These are phyloP conservation scores for Mormyrus proboscirostris DNA, from an alignment of 2,797 vertebrate species.

Conservation along the genomic window DNA sequence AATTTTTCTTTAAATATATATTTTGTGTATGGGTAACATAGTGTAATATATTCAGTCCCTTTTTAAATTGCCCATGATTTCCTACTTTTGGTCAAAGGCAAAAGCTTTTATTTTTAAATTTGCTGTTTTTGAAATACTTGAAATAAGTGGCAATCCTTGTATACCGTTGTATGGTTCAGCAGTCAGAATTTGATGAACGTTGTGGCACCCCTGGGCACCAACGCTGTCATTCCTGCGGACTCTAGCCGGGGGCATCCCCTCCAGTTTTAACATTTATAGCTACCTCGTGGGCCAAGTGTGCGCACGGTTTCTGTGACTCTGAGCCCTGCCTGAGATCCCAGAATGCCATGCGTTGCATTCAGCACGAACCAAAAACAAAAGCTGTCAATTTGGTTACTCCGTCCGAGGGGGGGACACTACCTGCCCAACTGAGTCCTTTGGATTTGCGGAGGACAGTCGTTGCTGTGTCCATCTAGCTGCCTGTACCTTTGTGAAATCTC, in stretches of 20 bases:
- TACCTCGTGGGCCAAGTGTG: slow-evolving; percentile 18
- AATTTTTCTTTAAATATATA: slow-evolving; percentile 43
- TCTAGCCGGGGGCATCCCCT: not conserved
- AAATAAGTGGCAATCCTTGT: slow-evolving; percentile 44
- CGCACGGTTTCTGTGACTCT: not conserved
- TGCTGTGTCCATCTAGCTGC: not conserved
- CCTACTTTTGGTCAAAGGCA: slow-evolving; percentile 39
- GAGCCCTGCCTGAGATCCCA: slow-evolving; percentile 4
- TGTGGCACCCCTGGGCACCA: not conserved
- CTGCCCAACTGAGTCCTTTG: not conserved
- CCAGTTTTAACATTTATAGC: not conserved
- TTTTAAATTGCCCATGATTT: slow-evolving; percentile 40
- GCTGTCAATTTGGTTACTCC: not conserved
- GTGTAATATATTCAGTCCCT: slow-evolving; percentile 35
- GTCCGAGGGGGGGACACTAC: not conserved
- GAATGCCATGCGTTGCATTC: slow-evolving; percentile 7
- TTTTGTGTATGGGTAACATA: slow-evolving; percentile 52
- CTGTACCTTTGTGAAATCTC: not conserved
- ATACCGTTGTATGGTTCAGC: slow-evolving; percentile 50
- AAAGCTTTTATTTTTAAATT: slow-evolving; percentile 45
- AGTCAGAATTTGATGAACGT: slow-evolving; percentile 21
- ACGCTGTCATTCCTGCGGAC: not conserved
- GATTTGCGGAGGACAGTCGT: not conserved
- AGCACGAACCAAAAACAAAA: slow-evolving; percentile 24
- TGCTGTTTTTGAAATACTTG: slow-evolving; percentile 56